These are phyloP conservation scores for Lepetodrilus schrolli DNA, from an alignment of 2,888 invertebrate genomes.

Conservation along the genomic window DNA sequence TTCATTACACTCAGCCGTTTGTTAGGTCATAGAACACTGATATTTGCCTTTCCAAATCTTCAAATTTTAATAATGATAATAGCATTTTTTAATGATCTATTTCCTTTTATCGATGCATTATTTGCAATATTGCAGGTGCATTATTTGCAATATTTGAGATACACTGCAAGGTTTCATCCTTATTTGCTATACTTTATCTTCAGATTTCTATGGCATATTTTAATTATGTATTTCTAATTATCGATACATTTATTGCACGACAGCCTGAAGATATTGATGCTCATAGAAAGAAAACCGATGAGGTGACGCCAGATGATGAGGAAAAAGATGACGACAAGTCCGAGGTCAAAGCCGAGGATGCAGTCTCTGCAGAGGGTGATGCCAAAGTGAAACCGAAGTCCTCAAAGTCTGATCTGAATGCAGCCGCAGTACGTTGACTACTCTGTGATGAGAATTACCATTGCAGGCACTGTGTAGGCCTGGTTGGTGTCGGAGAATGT, in stretches of 20 bases:
- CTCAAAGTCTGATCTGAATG: conserved; percentile 59
- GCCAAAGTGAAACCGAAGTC: conserved; percentile 52
- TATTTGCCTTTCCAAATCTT: no score
- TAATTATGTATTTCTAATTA: background rate
- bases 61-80: no score
- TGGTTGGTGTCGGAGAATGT: background rate
- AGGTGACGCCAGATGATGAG: conserved; percentile 66
- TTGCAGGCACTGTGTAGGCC: no score
- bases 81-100: no score
- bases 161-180: no score
- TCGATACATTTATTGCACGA: background rate
- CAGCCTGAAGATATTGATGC: conserved; percentile 57
- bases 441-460: no score
- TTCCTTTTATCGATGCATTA: no score
- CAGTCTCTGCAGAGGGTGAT: conserved; percentile 31
- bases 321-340: conserved; percentile 40
- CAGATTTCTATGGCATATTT: background rate
- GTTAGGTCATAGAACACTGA: no score
- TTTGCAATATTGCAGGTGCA: no score
- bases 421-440: conserved; percentile 46
- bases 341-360: conserved; percentile 38
- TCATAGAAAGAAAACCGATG: conserved; percentile 71
- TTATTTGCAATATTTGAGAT: no score
- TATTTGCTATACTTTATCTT: background rate
- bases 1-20: no score